Evolutionary conservation across 1,140 invertebrate genomes (phyloP), one percentile per base, ranked within the genome.

Genomic region (Metaphire vulgaris): DNA sequence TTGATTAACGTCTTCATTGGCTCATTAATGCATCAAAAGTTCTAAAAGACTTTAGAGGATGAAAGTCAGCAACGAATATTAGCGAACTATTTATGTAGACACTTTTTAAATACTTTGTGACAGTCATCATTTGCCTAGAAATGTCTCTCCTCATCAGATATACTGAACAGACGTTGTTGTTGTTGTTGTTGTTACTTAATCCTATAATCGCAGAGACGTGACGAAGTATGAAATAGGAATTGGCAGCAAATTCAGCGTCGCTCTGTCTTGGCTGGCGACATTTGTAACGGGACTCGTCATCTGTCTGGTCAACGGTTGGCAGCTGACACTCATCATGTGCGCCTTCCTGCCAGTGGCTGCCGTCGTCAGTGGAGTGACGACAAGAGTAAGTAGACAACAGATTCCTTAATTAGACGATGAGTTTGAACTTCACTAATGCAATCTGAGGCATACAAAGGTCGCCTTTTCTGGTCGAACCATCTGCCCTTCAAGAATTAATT

Each of bases 191-290:
- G 41, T 6, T 56, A 21, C 41, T 6, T 56, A 56, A 56, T 56
- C 6, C 21, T 6, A 12, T 56, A 67, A 65, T 16, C 80, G 67
- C 82, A 96, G 94, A 83, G 94, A 97, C 86, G 88, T 97, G 29
- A 89, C 92, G 29, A 93, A 94, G 85, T 88, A 96, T 79, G 91
- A 95, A 83, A 93, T 95, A 83, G 95, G 94, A 2, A 90, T 96
- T 41, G 93, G 93, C 0, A 93, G 95, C 83, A 97, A 97, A 84
- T 87, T 95, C 21, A 91, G 90, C 2, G 91, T 92, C 72, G 92
- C 95, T 79, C 83, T 92, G 16, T 84, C 86, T 74, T 84, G 82
- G 83, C 69, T 82, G 0, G 75, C 82, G 26, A 79, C 80, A 2
- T 84, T 83, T 79, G 21, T 85, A 1, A 80, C 82, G 32, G 83